phyloP scores from a whole-genome alignment of 2,888 invertebrate species.

The Drosophila recens region DNA sequence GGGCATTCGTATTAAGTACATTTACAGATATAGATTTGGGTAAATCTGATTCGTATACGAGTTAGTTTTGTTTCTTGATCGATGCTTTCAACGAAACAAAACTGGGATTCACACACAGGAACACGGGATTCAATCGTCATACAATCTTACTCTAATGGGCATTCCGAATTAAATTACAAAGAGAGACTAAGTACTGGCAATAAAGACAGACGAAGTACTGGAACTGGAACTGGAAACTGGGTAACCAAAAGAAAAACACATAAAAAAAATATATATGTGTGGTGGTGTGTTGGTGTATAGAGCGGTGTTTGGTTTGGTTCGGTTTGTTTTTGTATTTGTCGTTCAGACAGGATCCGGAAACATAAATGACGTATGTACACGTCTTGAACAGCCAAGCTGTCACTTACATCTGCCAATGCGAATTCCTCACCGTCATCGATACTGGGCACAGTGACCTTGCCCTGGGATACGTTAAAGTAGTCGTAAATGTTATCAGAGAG shows the following conservation, averaged over 20 bases:
- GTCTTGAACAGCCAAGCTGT: conserved; percentile 51
- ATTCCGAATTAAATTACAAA: conserved; percentile 43
- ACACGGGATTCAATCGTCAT: conserved; percentile 62
- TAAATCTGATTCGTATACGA: conserved; percentile 37
- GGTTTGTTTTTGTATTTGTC: conserved; percentile 47
- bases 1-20: conserved; percentile 68
- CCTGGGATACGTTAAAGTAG: conserved; percentile 98
- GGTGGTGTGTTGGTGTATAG: conserved; percentile 47
- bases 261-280: conserved; percentile 37
- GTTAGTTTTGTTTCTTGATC: conserved; percentile 18
- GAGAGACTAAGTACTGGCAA: conserved; percentile 59
- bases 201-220: conserved; percentile 61
- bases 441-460: conserved; percentile 97
- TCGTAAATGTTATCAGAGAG: conserved; percentile 96
- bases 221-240: conserved; percentile 59
- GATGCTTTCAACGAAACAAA: conserved; percentile 51
- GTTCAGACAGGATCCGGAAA: conserved; percentile 71
- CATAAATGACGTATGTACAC: conserved; percentile 39
- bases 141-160: conserved; percentile 62
- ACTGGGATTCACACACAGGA: conserved; percentile 43
- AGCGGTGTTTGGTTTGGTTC: conserved; percentile 19
- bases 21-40: conserved; percentile 27
- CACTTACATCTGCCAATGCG: conserved; percentile 94
- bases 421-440: conserved; percentile 98
- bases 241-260: conserved; percentile 62